Evolutionary conservation across 2,888 invertebrate genomes (phyloP), one percentile per base, ranked within the genome.

Genomic region (Operophtera brumata): DNA sequence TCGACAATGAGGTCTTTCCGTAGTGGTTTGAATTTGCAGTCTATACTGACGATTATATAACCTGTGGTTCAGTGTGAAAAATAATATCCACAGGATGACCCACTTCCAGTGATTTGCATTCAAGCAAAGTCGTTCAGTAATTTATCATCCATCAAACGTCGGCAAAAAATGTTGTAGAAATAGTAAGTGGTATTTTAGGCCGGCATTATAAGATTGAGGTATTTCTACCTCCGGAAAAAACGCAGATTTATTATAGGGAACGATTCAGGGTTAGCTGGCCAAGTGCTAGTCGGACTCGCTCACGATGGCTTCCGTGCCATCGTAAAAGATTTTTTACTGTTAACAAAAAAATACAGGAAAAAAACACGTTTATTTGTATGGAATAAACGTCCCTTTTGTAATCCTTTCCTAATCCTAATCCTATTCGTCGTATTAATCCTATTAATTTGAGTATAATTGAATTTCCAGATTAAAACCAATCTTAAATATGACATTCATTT

Each of bases 61-160:
- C 46, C 55, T 55, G 79, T 79, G 78, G 78, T 78, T 77, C 75
- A 71, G 79, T 79, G 76, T 80, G 77, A 80, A 84, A 84, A 85
- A 87, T 56, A 84, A 84, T 83, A 80, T 78, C 76, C 73, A 73
- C 69, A 66, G 60, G 68, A 73, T 87, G 88, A 89, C 88, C 89
- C 79, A 87, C 77, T 88, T 89, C 74, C 73, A 75, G 73, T 81
- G 77, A 89, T 90, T 89, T 89, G 87, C 87, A 90, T 88, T 86
- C 86, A 83, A 71, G 71, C 74, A 71, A 70, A 70, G 76, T 75
- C 66, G 73, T 66, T 59, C 59, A 66, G 75, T 81, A 77, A 88
- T 88, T 86, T 86, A 86, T 87, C 86, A 88, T 85, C 77, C 78
- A 83, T 82, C 79, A 75, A 71, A 74, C 69, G 77, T 70, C 75